Conservation (phyloP, 2,888 invertebrate species). For the Oegoconia quadripuncta region DNA sequence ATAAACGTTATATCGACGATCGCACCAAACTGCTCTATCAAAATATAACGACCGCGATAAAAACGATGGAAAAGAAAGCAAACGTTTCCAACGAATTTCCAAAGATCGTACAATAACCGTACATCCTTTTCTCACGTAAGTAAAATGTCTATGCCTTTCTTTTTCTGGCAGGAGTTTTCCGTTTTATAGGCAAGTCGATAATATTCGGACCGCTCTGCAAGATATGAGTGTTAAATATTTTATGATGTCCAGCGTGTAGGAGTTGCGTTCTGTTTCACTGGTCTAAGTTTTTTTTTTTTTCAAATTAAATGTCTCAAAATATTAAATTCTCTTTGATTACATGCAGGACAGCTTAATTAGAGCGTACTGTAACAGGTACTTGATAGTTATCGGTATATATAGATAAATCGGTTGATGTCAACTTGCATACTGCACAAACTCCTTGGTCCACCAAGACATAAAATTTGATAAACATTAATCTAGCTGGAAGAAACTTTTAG, state of each 20-base stretch:
- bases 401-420: no score
- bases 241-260: conserved; percentile 62
- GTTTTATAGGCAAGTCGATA: conserved; percentile 74
- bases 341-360: no score
- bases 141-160: conserved; percentile 45
- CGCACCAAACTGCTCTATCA: conserved; percentile 73
- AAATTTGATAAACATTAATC: no score
- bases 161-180: conserved; percentile 58
- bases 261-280: conserved; percentile 5
- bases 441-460: no score
- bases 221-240: conserved; percentile 76
- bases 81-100: conserved; percentile 70
- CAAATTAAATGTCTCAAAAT: no score
- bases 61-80: conserved; percentile 76
- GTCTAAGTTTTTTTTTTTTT: background rate
- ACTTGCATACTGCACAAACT: no score
- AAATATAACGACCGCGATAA: conserved; percentile 77
- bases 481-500: no score
- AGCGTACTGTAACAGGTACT: no score
- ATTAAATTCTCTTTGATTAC: no score
- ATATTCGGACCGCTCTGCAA: conserved; percentile 67
- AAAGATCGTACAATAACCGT: conserved; percentile 70
- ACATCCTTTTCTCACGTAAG: conserved; percentile 52
- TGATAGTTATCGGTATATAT: no score
- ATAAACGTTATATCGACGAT: conserved; percentile 76